phyloP scores from a whole-genome alignment of 2,113 vertebrate genomes.

The Oxygymnocypris stewartii region DNA sequence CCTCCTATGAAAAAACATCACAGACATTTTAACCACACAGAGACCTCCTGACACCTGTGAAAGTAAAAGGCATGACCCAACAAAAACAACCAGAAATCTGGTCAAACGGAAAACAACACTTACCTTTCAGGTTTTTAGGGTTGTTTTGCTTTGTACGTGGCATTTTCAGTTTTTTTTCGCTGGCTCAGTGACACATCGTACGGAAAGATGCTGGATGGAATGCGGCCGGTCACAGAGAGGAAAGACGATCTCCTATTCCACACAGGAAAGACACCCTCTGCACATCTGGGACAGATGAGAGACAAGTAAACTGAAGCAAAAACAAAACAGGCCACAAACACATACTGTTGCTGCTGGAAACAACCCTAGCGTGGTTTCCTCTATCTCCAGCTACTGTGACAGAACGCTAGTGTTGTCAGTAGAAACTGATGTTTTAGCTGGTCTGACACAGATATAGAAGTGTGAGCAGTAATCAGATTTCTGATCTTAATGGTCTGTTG shows the following conservation, averaged over 20 bases:
- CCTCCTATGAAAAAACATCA: neutral
- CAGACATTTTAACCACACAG: neutral
- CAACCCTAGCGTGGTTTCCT: neutral
- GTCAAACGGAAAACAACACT: constrained; percentile 46
- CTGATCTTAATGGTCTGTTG: neutral
- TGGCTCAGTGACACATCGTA: constrained; percentile 71
- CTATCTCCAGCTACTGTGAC: neutral
- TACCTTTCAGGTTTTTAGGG: constrained; percentile 97
- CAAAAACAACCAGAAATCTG: neutral
- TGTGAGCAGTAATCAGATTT: neutral
- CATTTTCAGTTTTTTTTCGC: constrained; percentile 79
- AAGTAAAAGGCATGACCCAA: neutral
- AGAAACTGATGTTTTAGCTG: neutral
- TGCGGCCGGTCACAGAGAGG: constrained; percentile 47
- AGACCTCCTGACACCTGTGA: neutral
- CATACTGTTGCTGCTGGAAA: neutral
- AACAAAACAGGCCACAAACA: neutral
- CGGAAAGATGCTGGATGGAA: constrained; percentile 40
- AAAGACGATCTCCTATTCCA: constrained; percentile 38
- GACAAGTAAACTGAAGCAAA: neutral
- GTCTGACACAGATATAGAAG: neutral
- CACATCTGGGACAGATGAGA: constrained; percentile 29
- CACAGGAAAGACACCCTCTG: constrained; percentile 1
- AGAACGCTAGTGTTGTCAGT: neutral
- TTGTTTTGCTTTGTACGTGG: constrained; percentile 98